Evolutionary conservation across 2,113 vertebrate species (phyloP).

Genomic region (Chionis minor): DNA sequence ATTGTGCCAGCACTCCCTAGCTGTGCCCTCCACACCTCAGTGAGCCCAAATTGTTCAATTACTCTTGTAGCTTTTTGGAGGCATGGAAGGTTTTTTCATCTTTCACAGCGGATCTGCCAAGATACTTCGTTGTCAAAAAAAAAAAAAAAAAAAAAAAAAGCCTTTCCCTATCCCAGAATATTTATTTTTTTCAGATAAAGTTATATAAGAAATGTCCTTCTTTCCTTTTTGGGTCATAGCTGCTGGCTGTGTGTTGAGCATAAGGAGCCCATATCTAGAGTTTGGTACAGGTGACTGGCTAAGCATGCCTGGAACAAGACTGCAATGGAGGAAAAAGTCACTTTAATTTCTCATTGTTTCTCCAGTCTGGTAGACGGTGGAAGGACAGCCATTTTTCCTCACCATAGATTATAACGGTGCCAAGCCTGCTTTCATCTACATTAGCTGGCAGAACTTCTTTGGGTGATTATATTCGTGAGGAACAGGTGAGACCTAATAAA

Average conservation of each 20-base stretch:
- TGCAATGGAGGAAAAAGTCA: not conserved
- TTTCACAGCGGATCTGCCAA: not conserved
- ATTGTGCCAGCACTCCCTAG: not conserved
- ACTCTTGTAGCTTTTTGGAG: conserved; percentile 27
- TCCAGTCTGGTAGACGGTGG: not conserved
- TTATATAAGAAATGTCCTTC: not conserved
- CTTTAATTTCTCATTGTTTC: not conserved
- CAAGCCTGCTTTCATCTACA: not conserved
- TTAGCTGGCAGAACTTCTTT: not conserved
- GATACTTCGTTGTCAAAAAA: not conserved
- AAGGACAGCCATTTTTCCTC: not conserved
- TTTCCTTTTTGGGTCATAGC: not conserved
- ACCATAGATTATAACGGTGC: rapidly evolving
- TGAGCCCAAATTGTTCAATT: conserved; percentile 52
- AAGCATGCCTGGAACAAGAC: not conserved
- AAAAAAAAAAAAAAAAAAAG: not conserved
- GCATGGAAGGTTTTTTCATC: not conserved
- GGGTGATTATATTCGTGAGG: not conserved
- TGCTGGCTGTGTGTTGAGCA: not conserved
- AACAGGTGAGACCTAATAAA: not conserved
- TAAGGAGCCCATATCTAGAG: not conserved
- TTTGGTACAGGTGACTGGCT: not conserved
- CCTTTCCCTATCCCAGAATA: not conserved
- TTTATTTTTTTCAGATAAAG: not conserved
- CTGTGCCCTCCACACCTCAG: conserved; percentile 45